phyloP scores from a whole-genome alignment of 2,113 vertebrate genomes.

The Dipodomys spectabilis region DNA sequence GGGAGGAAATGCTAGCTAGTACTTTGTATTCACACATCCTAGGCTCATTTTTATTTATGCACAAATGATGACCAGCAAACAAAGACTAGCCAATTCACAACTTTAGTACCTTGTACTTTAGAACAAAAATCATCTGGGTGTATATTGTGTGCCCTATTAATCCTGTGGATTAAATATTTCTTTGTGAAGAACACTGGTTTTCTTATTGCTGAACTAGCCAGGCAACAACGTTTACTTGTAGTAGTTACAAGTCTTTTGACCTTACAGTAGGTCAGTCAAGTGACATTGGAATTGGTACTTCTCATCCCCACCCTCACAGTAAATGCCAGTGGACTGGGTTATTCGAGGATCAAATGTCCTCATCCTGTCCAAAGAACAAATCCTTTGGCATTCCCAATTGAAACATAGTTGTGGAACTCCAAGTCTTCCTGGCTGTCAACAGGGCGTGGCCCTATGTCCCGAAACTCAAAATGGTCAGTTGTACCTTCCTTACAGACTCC shows the following conservation, averaged over 20 bases:
- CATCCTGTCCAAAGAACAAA: background rate
- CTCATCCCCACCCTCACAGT: background rate
- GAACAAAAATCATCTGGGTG: constrained; percentile 28
- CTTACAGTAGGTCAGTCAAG: background rate
- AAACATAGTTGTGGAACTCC: background rate
- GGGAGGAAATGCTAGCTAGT: background rate
- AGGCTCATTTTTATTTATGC: background rate
- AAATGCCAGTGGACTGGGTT: background rate
- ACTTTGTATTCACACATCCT: background rate
- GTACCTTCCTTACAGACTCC: accelerated
- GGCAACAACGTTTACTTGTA: background rate
- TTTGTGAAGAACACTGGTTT: background rate
- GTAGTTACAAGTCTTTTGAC: background rate
- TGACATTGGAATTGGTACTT: background rate
- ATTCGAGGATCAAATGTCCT: background rate
- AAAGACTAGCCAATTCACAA: background rate
- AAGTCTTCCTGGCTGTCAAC: background rate
- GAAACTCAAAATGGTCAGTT: background rate
- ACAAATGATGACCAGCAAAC: background rate
- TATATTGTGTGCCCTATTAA: background rate
- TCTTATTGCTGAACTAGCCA: background rate
- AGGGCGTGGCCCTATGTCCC: background rate
- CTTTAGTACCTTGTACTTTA: constrained; percentile 26
- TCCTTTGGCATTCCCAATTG: background rate
- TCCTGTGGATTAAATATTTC: constrained; percentile 8